Percentiles rank a stretch among this genome's conserved stretches.
These are phyloP conservation scores for Festucalex cinctus DNA, from an alignment of 2,113 vertebrate species.

Conservation along the genomic window DNA sequence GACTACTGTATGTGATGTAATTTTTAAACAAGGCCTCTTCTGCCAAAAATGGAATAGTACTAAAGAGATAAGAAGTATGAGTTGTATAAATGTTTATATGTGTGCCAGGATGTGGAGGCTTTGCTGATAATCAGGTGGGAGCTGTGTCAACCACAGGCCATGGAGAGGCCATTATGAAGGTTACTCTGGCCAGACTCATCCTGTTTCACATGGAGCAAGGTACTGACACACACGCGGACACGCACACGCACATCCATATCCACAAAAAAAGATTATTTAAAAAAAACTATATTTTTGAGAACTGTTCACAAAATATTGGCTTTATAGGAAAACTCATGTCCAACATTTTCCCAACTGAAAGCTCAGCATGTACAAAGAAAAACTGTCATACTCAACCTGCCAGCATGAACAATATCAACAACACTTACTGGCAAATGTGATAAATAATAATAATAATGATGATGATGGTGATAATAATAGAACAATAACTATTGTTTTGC, in stretches of 20 bases:
- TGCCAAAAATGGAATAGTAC: background rate
- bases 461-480: no score
- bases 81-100: background rate
- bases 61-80: background rate
- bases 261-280: background rate
- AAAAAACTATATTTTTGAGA: background rate
- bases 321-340: background rate
- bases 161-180: constrained; percentile 94
- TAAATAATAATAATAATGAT: no score
- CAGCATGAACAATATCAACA: no score
- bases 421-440: no score
- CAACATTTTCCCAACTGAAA: background rate
- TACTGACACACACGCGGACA: constrained; percentile 44
- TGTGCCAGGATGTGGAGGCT: constrained; percentile 84
- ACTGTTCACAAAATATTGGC: background rate
- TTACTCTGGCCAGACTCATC: constrained; percentile 82
- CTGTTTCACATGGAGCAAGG: constrained; percentile 92
- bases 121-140: constrained; percentile 85
- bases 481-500: no score
- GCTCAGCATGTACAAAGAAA: background rate
- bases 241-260: background rate
- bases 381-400: background rate
- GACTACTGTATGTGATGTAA: background rate
- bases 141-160: constrained; percentile 89
- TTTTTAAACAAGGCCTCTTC: background rate